Evolutionary conservation across 2,888 invertebrate genomes (phyloP), one percentile per base, ranked within the genome.

Genomic region (Timandra comae): DNA sequence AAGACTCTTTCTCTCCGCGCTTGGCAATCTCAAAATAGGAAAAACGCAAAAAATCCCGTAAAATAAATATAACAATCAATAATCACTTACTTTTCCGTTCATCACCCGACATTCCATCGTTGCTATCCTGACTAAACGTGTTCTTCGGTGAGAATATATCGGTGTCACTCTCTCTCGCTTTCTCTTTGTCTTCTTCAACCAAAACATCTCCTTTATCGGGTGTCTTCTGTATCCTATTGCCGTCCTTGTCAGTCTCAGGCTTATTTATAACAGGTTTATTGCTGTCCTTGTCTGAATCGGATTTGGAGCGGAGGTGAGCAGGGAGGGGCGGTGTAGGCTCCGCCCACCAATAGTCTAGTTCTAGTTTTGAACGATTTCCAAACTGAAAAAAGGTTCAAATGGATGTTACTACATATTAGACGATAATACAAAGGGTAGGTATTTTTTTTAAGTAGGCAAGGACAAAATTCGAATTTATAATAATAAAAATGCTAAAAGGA

Each of bases 311-410:
- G 29, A 48, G 48, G 0, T 63, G 63, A 19, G 56, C 62, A 0
- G 77, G 72, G 1, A 85, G 48, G 0, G 86, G 85, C 0, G 77
- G 66, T 0, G 78, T 71, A 0, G 85, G 68, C 31, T 89, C 89
- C 27, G 90, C 89, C 93, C 93, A 95, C 88, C 91, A 92, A 69
- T 95, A 95, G 66, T 95, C 93, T 12, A 95, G 69, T 35, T 90
- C 88, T 16, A 95, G 71, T 69, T 91, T 92, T 0, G 93, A 91
- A 39, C 94, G 91, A 35, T 87, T 84, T 8, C 93, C 93, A 68
- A 91, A 91, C 91, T 91, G 61, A 22, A 78, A 24, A 7, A n/a
- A 20, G 7, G n/a, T n/a, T n/a, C n/a, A n/a, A n/a, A n/a, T n/a
- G n/a, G n/a, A 7, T 20, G 20, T 7, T 20, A 20, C 1, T 5